Conservation (phyloP, 2,113 vertebrate species). For the Upupa epops region DNA sequence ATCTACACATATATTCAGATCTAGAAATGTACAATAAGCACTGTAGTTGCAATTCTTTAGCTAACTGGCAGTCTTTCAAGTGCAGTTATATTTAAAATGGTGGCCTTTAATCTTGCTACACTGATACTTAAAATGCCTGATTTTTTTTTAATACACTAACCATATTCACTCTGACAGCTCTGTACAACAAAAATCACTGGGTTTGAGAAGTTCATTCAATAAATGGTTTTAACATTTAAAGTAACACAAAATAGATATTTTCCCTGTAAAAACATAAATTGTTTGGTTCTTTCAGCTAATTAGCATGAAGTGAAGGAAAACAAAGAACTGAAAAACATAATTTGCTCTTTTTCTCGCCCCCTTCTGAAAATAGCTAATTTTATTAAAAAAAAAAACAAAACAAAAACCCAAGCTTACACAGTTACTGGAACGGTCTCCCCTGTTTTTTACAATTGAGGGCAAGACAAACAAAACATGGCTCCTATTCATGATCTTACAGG, state of each 20-base stretch:
- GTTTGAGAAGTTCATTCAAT: conserved; percentile 24
- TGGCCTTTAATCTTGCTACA: conserved; percentile 53
- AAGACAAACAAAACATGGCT: neutral
- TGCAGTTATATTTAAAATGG: conserved; percentile 54
- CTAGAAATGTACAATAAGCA: conserved; percentile 4
- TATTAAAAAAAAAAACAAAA: neutral
- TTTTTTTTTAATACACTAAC: conserved; percentile 59
- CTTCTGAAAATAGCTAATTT: neutral
- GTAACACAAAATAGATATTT: neutral
- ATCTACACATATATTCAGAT: conserved; percentile 9
- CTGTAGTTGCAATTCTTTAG: conserved; percentile 23
- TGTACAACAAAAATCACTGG: conserved; percentile 43
- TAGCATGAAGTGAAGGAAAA: neutral
- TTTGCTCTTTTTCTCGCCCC: neutral
- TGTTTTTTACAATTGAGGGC: neutral
- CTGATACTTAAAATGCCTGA: conserved; percentile 50
- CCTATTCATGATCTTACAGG: neutral
- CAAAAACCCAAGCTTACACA: no score
- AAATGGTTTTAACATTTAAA: conserved; percentile 57
- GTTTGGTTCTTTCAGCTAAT: neutral
- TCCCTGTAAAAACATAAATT: neutral
- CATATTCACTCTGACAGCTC: conserved; percentile 52
- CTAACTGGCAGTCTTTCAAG: conserved; percentile 68
- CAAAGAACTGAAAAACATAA: neutral
- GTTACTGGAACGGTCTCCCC: neutral